Conservation (phyloP, 2,797 vertebrate species). For the Nannoperca australis region DNA sequence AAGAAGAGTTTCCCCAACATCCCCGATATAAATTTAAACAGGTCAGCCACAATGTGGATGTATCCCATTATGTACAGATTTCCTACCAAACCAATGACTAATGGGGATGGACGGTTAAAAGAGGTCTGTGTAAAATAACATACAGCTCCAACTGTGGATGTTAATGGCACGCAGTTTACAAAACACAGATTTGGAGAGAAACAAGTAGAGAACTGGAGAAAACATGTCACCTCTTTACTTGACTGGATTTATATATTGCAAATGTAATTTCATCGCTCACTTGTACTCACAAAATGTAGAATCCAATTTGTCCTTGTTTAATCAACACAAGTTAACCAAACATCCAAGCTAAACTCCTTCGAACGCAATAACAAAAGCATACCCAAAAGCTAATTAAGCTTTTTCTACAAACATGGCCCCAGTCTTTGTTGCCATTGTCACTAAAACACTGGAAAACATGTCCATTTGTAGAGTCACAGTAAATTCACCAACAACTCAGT, state of each 20-base stretch:
- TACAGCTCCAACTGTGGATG: conserved; percentile 29
- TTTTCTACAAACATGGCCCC: neutral
- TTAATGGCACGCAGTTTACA: conserved; percentile 44
- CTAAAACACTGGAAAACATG: conserved; percentile 25
- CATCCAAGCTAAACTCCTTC: neutral
- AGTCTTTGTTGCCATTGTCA: neutral
- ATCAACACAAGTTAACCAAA: neutral
- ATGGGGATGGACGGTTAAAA: conserved; percentile 73
- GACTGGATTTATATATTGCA: neutral
- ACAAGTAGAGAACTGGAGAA: conserved; percentile 8
- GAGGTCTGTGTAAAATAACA: conserved; percentile 29
- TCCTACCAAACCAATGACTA: conserved; percentile 41
- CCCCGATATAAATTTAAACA: conserved; percentile 54
- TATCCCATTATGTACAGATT: conserved; percentile 61
- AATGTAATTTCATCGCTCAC: conserved; percentile 9
- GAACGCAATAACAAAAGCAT: conserved; percentile 12
- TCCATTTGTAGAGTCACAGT: conserved; percentile 20
- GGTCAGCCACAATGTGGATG: conserved; percentile 42
- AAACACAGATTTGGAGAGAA: conserved; percentile 30
- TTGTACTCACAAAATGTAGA: neutral
- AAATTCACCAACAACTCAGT: conserved; percentile 20
- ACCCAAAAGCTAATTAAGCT: conserved; percentile 4
- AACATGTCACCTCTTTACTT: neutral
- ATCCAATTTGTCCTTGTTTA: neutral
- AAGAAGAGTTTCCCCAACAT: conserved; percentile 28